These are phyloP conservation scores for Drosophila dives DNA, from an alignment of 2,888 invertebrate genomes.

Conservation along the genomic window DNA sequence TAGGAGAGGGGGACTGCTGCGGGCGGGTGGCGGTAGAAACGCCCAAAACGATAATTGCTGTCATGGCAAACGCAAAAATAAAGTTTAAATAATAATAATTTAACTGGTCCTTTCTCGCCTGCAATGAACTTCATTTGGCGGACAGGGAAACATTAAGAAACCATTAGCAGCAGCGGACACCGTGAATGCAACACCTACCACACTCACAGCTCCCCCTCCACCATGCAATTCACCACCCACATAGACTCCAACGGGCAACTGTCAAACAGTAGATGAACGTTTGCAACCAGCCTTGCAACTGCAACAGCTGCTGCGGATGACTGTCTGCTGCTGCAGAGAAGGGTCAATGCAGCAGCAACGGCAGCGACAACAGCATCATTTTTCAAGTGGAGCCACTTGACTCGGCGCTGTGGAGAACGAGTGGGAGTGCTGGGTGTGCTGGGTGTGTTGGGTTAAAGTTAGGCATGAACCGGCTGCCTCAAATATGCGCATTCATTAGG, in stretches of 20 bases:
- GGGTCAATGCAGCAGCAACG: conserved; percentile 73
- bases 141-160: conserved; percentile 72
- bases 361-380: conserved; percentile 68
- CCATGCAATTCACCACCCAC: not conserved
- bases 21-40: conserved; percentile 10
- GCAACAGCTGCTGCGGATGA: conserved; percentile 70
- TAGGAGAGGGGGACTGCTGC: not conserved
- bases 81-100: conserved; percentile 79
- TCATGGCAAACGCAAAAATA: conserved; percentile 79
- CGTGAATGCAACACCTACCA: conserved; percentile 4
- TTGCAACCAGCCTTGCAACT: conserved; percentile 25
- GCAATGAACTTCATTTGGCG: conserved; percentile 37
- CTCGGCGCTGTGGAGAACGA: conserved; percentile 43
- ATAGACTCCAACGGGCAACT: conserved; percentile 32
- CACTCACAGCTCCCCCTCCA: too few relatives aligned
- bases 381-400: conserved; percentile 71
- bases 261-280: conserved; percentile 49
- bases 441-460: conserved; percentile 15
- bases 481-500: conserved; percentile 80
- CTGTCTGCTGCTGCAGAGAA: conserved; percentile 60
- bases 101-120: conserved; percentile 46
- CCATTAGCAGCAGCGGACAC: conserved; percentile 73
- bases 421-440: conserved; percentile 7
- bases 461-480: conserved; percentile 29
- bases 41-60: conserved; percentile 75